These are phyloP conservation scores for Sorex araneus DNA, from an alignment of 2,113 vertebrate species.

Conservation along the genomic window DNA sequence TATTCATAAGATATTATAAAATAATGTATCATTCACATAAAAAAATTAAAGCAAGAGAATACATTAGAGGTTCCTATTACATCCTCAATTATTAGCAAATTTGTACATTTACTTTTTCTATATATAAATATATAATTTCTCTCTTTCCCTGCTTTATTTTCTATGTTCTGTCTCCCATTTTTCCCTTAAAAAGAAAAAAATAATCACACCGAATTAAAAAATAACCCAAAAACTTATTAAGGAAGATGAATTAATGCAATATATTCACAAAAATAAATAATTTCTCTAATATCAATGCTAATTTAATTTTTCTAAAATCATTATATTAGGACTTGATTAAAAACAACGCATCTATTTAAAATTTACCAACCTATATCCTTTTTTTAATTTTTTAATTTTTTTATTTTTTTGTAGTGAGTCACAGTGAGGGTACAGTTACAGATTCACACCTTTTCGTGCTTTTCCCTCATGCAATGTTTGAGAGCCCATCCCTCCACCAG, in stretches of 20 bases:
- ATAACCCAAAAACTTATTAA: too few relatives aligned
- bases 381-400: too few relatives aligned
- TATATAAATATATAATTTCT: not conserved
- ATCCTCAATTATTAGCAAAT: slow-evolving; percentile 29
- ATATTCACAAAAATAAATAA: not conserved
- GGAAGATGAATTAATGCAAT: not conserved
- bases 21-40: too few relatives aligned
- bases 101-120: not conserved
- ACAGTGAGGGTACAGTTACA: too few relatives aligned
- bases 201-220: too few relatives aligned
- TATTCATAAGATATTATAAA: too few relatives aligned
- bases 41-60: too few relatives aligned
- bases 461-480: too few relatives aligned
- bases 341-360: not conserved
- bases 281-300: not conserved
- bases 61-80: too few relatives aligned
- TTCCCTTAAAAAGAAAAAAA: not conserved
- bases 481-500: too few relatives aligned
- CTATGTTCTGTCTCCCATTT: not conserved
- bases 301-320: slow-evolving; percentile 37
- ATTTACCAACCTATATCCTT: not conserved
- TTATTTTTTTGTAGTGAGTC: too few relatives aligned
- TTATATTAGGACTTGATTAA: not conserved
- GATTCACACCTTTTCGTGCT: too few relatives aligned
- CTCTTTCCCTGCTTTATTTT: not conserved